Conservation (phyloP, 2,888 invertebrate species). For the Catonia carolina region DNA sequence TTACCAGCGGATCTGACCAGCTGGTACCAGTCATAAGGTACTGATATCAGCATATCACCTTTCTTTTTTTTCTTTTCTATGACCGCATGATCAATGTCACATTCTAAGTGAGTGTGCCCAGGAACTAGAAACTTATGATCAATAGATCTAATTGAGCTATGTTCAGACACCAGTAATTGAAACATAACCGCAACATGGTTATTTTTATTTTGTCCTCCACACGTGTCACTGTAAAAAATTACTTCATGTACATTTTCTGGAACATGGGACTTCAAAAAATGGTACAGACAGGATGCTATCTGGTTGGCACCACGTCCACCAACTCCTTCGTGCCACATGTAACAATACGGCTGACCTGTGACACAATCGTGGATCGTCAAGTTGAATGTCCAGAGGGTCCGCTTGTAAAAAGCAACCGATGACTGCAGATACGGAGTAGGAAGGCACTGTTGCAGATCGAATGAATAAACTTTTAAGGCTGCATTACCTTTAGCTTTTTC, state of each 20-base stretch:
- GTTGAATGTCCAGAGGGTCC: background rate
- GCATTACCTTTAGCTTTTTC: background rate
- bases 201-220: no score
- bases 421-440: background rate
- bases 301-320: no score
- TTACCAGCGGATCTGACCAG: background rate
- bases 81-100: conserved; percentile 25
- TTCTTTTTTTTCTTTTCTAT: conserved; percentile 30
- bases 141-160: conserved; percentile 25
- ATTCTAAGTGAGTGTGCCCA: conserved; percentile 34
- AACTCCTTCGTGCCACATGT: no score
- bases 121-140: conserved; percentile 33
- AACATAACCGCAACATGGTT: conserved; percentile 32
- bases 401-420: background rate
- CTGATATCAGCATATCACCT: background rate
- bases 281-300: no score
- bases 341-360: no score
- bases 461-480: background rate
- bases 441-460: background rate
- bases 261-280: no score
- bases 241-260: no score
- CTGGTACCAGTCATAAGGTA: conserved; percentile 7
- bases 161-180: conserved; percentile 22
- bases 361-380: no score
- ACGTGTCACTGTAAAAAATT: no score